These are phyloP conservation scores for Brachypalpus laphriformis DNA, from an alignment of 2,888 invertebrate species.

Conservation along the genomic window DNA sequence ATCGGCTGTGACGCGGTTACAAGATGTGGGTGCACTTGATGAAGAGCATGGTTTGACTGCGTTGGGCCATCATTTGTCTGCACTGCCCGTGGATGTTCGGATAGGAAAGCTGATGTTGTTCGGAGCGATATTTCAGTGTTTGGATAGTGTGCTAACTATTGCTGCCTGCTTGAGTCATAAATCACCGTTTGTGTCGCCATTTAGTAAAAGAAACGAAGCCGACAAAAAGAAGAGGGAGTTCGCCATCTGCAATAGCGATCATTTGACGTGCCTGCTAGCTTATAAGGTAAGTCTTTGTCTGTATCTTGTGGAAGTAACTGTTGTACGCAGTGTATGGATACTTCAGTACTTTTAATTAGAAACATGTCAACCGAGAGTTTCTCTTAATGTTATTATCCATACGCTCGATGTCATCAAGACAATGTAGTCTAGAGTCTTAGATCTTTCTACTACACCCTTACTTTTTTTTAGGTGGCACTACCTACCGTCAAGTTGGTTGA, in stretches of 20 bases:
- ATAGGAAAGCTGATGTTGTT: slow-evolving; percentile 96
- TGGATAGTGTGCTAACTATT: slow-evolving; percentile 95
- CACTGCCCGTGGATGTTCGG: slow-evolving; percentile 94
- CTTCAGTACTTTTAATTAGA: no score
- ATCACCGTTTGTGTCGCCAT: slow-evolving; percentile 90
- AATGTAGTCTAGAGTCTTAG: no score
- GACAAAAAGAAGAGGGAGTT: slow-evolving; percentile 90
- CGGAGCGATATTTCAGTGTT: slow-evolving; percentile 94
- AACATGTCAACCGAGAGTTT: no score
- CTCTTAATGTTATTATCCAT: no score
- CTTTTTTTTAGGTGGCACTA: no score
- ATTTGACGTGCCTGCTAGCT: slow-evolving; percentile 92
- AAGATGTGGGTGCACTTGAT: slow-evolving; percentile 92
- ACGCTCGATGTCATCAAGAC: no score
- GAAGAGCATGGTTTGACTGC: slow-evolving; percentile 89
- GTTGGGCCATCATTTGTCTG: slow-evolving; percentile 93
- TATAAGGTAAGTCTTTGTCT: slow-evolving; percentile 86
- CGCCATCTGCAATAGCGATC: slow-evolving; percentile 92
- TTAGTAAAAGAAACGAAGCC: slow-evolving; percentile 88
- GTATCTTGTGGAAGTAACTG: no score
- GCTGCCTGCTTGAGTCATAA: slow-evolving; percentile 92
- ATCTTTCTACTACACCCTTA: no score
- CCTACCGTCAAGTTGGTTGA: no score
- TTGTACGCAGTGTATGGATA: no score
- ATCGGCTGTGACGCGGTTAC: slow-evolving; percentile 88